Conservation (phyloP, 1,140 invertebrate species). For the Doryteuthis pealeii region DNA sequence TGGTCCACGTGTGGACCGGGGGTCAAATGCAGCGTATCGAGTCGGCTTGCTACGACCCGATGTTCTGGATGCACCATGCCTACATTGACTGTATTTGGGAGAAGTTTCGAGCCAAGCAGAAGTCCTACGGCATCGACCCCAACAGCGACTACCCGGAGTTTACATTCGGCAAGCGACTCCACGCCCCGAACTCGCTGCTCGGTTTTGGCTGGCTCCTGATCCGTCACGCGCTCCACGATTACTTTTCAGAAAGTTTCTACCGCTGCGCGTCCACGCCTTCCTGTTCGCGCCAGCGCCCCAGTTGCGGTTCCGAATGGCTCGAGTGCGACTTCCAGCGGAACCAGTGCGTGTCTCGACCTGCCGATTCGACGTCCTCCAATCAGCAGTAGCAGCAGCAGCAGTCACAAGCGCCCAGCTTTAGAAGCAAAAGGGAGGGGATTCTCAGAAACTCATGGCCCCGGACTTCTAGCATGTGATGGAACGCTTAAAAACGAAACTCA, state of each 20-base stretch:
- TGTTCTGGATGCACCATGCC: constrained; percentile 39
- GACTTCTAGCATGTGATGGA: no score
- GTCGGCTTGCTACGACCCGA: constrained; percentile 34
- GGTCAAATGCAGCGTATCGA: constrained; percentile 38
- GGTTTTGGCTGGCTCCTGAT: constrained; percentile 37
- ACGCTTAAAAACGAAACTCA: no score
- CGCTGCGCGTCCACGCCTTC: constrained; percentile 33
- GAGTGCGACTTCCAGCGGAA: constrained; percentile 26
- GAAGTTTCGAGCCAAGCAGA: constrained; percentile 39
- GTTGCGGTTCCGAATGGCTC: constrained; percentile 38
- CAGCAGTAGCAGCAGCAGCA: no score
- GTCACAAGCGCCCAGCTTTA: no score
- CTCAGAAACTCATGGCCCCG: no score
- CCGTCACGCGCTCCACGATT: constrained; percentile 40
- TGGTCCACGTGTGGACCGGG: constrained; percentile 38
- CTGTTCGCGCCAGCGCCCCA: constrained; percentile 30
- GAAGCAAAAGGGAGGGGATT: no score
- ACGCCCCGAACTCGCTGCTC: constrained; percentile 19
- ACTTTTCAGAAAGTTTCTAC: constrained; percentile 36
- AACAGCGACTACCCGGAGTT: constrained; percentile 37
- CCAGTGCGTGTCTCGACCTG: neutral
- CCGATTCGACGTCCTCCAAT: no score
- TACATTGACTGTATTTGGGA: constrained; percentile 47
- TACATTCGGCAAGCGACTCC: constrained; percentile 29
- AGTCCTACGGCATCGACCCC: constrained; percentile 27